phyloP scores from a whole-genome alignment of 2,888 invertebrate species.

The Eupithecia abbreviata region DNA sequence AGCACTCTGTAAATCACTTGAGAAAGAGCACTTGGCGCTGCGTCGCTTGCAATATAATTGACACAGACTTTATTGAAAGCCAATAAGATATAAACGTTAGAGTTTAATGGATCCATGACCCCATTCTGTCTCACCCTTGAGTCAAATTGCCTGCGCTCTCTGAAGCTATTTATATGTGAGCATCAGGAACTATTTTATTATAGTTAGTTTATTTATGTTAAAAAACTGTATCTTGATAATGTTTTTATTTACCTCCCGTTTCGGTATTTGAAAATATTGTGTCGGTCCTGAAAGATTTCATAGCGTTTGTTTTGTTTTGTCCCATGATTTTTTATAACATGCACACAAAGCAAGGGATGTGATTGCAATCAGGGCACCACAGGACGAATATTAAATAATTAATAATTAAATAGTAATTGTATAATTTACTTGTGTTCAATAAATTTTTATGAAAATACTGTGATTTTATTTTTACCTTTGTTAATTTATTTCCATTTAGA shows the following conservation, averaged over 20 bases:
- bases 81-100: background rate
- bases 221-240: conserved; percentile 14
- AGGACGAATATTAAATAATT: conserved; percentile 2
- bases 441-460: conserved; percentile 55
- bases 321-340: background rate
- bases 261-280: conserved; percentile 9
- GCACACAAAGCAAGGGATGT: background rate
- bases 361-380: background rate
- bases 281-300: background rate
- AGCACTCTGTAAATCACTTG: background rate
- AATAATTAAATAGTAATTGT: conserved; percentile 43
- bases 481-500: background rate
- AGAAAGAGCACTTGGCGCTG: background rate
- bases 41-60: background rate
- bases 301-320: background rate
- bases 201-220: conserved; percentile 16
- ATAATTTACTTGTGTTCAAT: conserved; percentile 67
- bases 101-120: background rate
- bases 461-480: background rate
- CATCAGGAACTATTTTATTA: conserved; percentile 15
- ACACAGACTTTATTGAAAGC: background rate
- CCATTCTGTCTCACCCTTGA: conserved; percentile 4
- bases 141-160: conserved; percentile 16
- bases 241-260: conserved; percentile 14
- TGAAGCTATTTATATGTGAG: conserved; percentile 17